phyloP scores from a whole-genome alignment of 2,797 vertebrate genomes.

The Sebastes jordani region DNA sequence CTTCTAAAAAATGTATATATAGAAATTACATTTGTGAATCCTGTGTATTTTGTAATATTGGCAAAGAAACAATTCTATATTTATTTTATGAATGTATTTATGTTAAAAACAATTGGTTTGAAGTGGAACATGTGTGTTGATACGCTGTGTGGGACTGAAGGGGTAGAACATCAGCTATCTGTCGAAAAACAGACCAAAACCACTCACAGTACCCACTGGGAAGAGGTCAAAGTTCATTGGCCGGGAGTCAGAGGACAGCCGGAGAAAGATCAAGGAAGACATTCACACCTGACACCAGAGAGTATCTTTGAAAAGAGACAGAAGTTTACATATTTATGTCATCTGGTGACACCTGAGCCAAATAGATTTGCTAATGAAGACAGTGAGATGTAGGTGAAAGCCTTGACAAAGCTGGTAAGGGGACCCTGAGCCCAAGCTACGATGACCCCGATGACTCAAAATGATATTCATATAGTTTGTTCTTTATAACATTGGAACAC shows the following conservation, averaged over 20 bases:
- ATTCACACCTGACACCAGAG: no score
- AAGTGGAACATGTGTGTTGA: background rate
- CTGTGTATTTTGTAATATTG: background rate
- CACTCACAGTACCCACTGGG: background rate
- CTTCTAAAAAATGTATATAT: background rate
- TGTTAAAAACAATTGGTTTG: no score
- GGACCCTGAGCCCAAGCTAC: background rate
- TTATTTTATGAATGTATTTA: background rate
- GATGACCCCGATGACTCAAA: background rate
- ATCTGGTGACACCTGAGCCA: background rate
- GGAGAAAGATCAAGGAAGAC: no score
- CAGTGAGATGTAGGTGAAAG: background rate
- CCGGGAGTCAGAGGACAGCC: background rate
- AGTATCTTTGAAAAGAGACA: background rate
- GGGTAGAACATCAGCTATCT: background rate
- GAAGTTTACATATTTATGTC: background rate
- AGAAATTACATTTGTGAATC: background rate
- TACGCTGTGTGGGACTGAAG: background rate
- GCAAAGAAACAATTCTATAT: background rate
- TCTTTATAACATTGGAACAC: background rate
- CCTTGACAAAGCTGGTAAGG: background rate
- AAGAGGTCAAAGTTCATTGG: background rate
- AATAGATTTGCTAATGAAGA: background rate
- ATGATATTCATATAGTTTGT: background rate
- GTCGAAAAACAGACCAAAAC: background rate